phyloP scores from a whole-genome alignment of 2,797 vertebrate genomes.

The Pitangus sulphuratus region DNA sequence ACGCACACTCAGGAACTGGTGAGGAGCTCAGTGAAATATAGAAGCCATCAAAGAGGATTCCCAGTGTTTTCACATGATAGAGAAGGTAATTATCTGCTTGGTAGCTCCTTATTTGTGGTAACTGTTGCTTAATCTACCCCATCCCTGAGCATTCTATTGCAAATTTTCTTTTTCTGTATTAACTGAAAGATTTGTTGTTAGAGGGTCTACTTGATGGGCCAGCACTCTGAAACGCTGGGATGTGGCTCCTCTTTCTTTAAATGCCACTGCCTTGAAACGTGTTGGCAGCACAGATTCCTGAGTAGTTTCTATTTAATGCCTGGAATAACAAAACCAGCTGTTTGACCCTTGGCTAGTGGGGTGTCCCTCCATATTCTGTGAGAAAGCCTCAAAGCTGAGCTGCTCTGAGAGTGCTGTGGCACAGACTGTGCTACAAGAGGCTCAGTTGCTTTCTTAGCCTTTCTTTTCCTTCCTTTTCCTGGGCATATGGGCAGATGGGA shows the following conservation, averaged over 20 bases:
- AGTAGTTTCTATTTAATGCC: background rate
- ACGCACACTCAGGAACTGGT: background rate
- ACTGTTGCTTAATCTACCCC: background rate
- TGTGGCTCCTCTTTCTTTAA: background rate
- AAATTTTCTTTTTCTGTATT: background rate
- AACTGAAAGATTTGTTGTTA: background rate
- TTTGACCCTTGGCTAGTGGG: background rate
- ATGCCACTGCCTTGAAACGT: background rate
- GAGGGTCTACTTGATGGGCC: background rate
- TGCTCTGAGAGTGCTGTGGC: background rate
- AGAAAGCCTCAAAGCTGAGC: background rate
- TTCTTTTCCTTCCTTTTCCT: background rate
- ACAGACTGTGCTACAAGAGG: background rate
- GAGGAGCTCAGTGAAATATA: background rate
- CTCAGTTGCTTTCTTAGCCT: background rate
- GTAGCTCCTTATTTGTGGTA: background rate
- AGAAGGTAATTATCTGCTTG: background rate
- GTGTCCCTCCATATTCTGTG: background rate
- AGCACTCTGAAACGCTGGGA: background rate
- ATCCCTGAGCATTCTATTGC: background rate
- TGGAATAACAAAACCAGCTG: background rate
- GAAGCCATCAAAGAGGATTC: constrained; percentile 4
- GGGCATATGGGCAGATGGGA: background rate
- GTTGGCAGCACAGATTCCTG: background rate
- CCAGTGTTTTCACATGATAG: background rate